Percentiles rank a stretch among this genome's conserved stretches.
These are phyloP conservation scores for Athene cunicularia DNA, from an alignment of 2,113 vertebrate genomes.

Conservation along the genomic window DNA sequence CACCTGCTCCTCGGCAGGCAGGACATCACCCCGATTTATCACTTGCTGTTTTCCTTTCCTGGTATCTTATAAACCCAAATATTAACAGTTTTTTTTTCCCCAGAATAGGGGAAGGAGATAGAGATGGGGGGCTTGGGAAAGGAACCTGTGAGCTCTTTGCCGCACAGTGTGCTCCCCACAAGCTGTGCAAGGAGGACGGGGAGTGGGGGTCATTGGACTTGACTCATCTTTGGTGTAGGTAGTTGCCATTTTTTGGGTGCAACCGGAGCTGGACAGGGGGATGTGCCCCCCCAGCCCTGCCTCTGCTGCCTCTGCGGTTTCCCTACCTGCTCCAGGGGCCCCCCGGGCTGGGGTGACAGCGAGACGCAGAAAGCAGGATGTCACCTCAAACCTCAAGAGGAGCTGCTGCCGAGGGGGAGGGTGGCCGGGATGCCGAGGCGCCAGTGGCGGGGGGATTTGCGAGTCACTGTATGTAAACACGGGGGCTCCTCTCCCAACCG, in stretches of 20 bases:
- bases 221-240: background rate
- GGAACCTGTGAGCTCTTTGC: background rate
- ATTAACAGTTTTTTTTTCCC: fast-evolving
- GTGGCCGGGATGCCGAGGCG: background rate
- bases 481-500: background rate
- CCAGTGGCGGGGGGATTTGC: background rate
- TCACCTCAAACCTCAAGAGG: constrained; percentile 67
- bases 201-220: fast-evolving
- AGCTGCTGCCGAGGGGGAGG: background rate
- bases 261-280: background rate
- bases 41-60: background rate
- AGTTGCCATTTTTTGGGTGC: background rate
- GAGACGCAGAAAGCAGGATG: constrained; percentile 34
- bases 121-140: background rate
- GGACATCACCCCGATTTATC: background rate
- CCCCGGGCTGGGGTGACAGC: background rate
- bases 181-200: fast-evolving
- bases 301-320: constrained; percentile 2
- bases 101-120: background rate
- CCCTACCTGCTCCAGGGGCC: constrained; percentile 8
- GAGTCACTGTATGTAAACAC: background rate
- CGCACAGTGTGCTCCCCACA: fast-evolving
- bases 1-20: background rate
- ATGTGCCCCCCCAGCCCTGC: background rate
- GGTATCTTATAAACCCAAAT: background rate